Evolutionary conservation across 2,113 vertebrate genomes (phyloP).

Genomic region (Malurus alboscapulatus): DNA sequence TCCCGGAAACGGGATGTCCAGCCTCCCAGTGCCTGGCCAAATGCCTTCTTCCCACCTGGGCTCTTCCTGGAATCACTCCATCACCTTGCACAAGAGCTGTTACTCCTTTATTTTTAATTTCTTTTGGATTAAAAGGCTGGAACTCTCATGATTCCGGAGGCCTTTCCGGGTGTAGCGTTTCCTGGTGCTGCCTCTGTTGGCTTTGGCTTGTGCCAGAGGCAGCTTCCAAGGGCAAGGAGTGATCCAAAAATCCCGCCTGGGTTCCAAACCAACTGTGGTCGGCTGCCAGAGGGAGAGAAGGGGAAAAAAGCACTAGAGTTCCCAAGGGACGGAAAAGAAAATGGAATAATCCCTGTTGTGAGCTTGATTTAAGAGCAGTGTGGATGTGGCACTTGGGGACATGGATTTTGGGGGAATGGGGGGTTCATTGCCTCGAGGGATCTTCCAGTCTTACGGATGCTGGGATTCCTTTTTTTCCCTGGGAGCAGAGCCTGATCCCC

Average conservation of each 20-base stretch:
- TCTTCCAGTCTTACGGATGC: neutral
- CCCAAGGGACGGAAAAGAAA: neutral
- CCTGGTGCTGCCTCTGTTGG: neutral
- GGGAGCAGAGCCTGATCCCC: neutral
- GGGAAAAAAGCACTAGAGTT: neutral
- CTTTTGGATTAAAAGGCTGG: neutral
- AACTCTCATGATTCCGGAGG: rapidly evolving
- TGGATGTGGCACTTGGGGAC: neutral
- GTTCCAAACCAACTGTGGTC: neutral
- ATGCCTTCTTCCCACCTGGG: neutral
- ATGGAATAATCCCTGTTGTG: neutral
- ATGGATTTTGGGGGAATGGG: neutral
- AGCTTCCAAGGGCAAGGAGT: neutral
- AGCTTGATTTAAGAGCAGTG: neutral
- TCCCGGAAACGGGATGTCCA: neutral
- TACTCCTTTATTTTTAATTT: neutral
- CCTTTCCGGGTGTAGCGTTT: rapidly evolving
- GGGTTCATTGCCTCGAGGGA: neutral
- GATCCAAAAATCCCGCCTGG: neutral
- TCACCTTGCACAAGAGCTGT: neutral
- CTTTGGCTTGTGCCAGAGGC: neutral
- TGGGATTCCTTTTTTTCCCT: neutral
- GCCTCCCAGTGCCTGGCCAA: neutral
- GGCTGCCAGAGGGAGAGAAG: neutral
- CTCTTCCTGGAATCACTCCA: neutral